Evolutionary conservation across 2,113 vertebrate species (phyloP), one percentile per base, ranked within the genome.

Genomic region (Alces alces): DNA sequence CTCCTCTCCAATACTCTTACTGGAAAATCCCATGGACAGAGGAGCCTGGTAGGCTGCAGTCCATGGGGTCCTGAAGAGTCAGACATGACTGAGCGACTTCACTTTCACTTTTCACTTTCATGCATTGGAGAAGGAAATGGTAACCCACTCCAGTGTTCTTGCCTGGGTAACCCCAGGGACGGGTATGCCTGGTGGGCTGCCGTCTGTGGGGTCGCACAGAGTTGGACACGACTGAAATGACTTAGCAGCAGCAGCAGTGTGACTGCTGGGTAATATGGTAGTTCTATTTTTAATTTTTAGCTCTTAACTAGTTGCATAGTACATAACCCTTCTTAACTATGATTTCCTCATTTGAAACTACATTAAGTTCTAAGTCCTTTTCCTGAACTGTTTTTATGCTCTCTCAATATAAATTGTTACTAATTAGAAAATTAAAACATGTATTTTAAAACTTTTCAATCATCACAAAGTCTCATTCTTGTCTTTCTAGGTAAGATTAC

Each of bases 401-500:
- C 3, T 83, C 5, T 76, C 33, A 58, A 15, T 86, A 47, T 16
- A 47, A 66, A 64, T 9, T 64, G 21, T 54, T 79, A 80, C 57
- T 66, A 50, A 16, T 15, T 39, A 36, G 36, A 93, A 73, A n/a
- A 52, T 11, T 23, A 66, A 94, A 70, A 6, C 27, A 13, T 36
- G 3, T 14, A 19, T 58, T 36, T 52, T 6, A 23, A 36, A 17
- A 43, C 9, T 30, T 78, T 76, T 52, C 8, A 11, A 0, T 83
- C 52, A 10, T 55, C 27, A 16, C 64, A 6, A 83, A 64, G 14
- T 50, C 36, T 25, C 14, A 9, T 61, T 60, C 52, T 91, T 61
- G 5, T 85, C 85, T 79, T 28, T 82, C 58, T 50, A 98, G 97
- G 86, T 98, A 33, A 60, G 9, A 17, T 91, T 97, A 78, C 91